Conservation (phyloP, 2,113 vertebrate genomes). For the Gasterosteus aculeatus region DNA sequence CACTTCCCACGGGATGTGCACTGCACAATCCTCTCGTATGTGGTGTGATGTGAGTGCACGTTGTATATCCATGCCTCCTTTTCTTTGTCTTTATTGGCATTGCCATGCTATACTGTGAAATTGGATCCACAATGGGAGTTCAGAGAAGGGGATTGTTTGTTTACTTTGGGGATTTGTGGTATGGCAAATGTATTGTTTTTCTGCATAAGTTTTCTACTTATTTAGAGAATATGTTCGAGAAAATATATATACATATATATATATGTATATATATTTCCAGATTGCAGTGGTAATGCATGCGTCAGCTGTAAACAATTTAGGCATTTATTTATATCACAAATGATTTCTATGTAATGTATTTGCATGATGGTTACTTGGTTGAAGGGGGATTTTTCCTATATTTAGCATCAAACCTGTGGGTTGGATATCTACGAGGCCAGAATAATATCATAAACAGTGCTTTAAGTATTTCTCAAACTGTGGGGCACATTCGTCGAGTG, state of each 20-base stretch:
- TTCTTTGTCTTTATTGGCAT: conserved; percentile 24
- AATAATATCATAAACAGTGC: too few relatives aligned
- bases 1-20: conserved; percentile 40
- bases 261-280: neutral
- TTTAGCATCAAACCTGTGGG: neutral
- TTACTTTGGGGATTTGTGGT: neutral
- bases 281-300: neutral
- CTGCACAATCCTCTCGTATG: conserved; percentile 34
- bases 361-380: neutral
- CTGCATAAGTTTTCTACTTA: neutral
- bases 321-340: neutral
- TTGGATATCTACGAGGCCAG: neutral
- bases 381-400: neutral
- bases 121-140: conserved; percentile 29
- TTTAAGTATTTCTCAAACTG: too few relatives aligned
- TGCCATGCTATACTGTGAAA: conserved; percentile 21
- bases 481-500: too few relatives aligned
- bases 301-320: neutral
- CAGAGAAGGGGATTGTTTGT: conserved; percentile 22
- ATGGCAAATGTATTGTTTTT: neutral
- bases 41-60: conserved; percentile 12
- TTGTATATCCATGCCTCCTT: conserved; percentile 20
- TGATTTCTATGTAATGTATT: neutral
- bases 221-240: too few relatives aligned
- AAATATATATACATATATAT: too few relatives aligned